These are phyloP conservation scores for Sebastiscus tertius DNA, from an alignment of 2,797 vertebrate species.

Conservation along the genomic window DNA sequence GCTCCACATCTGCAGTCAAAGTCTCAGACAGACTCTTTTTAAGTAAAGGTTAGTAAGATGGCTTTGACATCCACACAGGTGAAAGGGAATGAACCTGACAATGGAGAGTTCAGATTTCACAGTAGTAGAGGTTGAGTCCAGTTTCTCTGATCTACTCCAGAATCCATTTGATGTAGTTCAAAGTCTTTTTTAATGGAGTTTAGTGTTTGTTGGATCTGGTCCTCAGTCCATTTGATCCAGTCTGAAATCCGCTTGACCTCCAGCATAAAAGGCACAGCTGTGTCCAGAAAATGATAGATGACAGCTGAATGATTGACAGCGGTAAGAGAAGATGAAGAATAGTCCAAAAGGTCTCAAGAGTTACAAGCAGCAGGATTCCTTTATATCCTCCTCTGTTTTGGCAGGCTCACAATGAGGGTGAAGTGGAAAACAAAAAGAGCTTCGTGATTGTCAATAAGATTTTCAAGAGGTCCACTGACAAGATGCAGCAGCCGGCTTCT, in stretches of 20 bases:
- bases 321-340: conserved; percentile 6
- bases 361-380: conserved; percentile 15
- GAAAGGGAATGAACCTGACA: not conserved
- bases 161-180: conserved; percentile 10
- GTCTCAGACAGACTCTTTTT: not conserved
- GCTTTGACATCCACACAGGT: not conserved
- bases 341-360: conserved; percentile 46
- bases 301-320: conserved; percentile 25
- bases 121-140: not conserved
- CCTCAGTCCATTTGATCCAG: conserved; percentile 19
- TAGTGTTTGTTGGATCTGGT: conserved; percentile 3
- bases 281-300: not conserved
- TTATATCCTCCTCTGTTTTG: conserved; percentile 12
- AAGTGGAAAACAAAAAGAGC: conserved; percentile 7
- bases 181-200: conserved; percentile 13
- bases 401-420: not conserved
- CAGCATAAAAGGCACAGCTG: conserved; percentile 20
- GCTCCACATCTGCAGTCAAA: conserved; percentile 12
- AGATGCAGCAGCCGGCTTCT: conserved; percentile 56
- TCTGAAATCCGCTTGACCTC: conserved; percentile 38
- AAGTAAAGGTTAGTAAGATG: not conserved
- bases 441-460: conserved; percentile 1
- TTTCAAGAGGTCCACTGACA: conserved; percentile 27
- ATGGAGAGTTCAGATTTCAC: not conserved
- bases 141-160: not conserved